phyloP scores from a whole-genome alignment of 2,113 vertebrate species.

The Neogobius melanostomus region DNA sequence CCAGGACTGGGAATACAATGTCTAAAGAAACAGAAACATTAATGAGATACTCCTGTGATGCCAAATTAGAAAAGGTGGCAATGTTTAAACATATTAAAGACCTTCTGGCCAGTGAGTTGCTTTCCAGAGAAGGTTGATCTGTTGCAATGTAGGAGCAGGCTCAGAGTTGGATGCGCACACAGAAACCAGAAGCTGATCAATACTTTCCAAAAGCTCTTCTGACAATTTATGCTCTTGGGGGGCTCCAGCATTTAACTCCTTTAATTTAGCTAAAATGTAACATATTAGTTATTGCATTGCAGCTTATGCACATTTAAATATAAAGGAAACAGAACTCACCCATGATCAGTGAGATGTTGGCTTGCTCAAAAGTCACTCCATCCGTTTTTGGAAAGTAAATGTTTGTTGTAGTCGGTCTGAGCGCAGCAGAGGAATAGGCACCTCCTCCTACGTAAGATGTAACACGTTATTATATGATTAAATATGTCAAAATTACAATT shows the following conservation, averaged over 20 bases:
- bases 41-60: neutral
- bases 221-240: constrained; percentile 70
- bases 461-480: neutral
- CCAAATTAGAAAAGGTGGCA: neutral
- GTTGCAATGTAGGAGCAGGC: constrained; percentile 79
- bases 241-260: constrained; percentile 74
- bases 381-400: constrained; percentile 96
- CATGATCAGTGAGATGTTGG: constrained; percentile 88
- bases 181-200: constrained; percentile 81
- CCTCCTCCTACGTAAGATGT: constrained; percentile 74
- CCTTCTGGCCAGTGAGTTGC: constrained; percentile 91
- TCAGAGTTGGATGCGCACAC: constrained; percentile 75
- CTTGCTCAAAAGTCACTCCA: constrained; percentile 93
- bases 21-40: constrained; percentile 67
- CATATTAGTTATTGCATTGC: neutral
- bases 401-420: constrained; percentile 78
- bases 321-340: constrained; percentile 70
- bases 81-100: constrained; percentile 1
- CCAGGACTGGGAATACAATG: constrained; percentile 95
- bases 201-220: constrained; percentile 76
- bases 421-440: constrained; percentile 78
- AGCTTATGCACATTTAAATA: neutral
- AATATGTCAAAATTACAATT: neutral
- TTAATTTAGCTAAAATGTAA: constrained; percentile 83
- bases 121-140: constrained; percentile 89